Conservation (phyloP, 2,113 vertebrate species). For the Gobio gobio region DNA sequence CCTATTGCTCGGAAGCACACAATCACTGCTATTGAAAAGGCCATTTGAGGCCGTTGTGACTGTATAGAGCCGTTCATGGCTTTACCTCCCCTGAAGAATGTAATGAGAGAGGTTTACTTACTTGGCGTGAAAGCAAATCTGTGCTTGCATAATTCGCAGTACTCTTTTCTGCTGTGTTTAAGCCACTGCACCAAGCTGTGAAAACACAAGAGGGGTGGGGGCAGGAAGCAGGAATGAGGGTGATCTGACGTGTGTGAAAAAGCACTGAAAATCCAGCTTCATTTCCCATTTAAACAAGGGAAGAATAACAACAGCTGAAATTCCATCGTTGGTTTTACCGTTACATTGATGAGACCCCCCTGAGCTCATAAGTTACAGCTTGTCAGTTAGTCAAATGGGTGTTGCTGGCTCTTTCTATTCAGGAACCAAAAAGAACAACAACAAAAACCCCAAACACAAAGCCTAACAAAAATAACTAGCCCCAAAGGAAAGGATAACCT, state of each 20-base stretch:
- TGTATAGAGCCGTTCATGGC: conserved; percentile 7
- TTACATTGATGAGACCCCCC: not conserved
- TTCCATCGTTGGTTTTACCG: not conserved
- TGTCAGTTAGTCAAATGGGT: conserved; percentile 14
- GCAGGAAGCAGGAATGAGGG: not conserved
- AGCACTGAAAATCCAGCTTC: not conserved
- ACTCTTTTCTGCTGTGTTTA: conserved; percentile 99
- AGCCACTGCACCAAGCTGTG: conserved; percentile 99
- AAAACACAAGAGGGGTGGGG: conserved; percentile 52
- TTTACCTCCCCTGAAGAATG: conserved; percentile 1
- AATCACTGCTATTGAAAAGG: conserved; percentile 17
- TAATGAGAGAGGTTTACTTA: conserved; percentile 76
- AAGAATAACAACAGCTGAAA: not conserved
- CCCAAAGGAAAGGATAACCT: conserved; percentile 8
- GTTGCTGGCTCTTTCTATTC: not conserved
- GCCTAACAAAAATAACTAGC: conserved; percentile 5
- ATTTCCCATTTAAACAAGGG: not conserved
- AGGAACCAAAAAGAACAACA: not conserved
- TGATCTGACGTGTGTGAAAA: conserved; percentile 14
- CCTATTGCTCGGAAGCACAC: not conserved
- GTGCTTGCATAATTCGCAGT: conserved; percentile 99
- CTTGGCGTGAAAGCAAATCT: conserved; percentile 99
- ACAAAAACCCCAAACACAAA: not conserved
- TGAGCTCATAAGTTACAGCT: not conserved
- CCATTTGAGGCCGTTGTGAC: conserved; percentile 26